Percentiles rank a stretch among this genome's conserved stretches.
Evolutionary conservation across 2,797 vertebrate species (phyloP).

Genomic region (Siniperca scherzeri): DNA sequence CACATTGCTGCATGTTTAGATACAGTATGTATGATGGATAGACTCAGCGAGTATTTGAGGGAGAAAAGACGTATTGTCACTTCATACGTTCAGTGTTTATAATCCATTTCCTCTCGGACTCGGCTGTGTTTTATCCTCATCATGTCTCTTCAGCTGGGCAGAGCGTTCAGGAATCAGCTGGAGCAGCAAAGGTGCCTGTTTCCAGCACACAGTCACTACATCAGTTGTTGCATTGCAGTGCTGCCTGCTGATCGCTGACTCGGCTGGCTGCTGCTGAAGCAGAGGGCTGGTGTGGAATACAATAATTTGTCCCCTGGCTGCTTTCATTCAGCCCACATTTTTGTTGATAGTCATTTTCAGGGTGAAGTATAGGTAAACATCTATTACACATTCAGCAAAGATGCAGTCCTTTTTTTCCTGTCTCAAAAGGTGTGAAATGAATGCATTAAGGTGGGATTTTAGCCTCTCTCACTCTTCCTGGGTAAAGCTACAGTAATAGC

Average conservation of each 20-base stretch:
- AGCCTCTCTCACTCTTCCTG: conserved; percentile 15
- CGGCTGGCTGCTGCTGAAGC: conserved; percentile 55
- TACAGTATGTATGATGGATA: conserved; percentile 12
- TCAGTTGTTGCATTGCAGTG: conserved; percentile 71
- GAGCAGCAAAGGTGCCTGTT: conserved; percentile 55
- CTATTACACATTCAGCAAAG: conserved; percentile 17
- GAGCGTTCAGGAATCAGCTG: conserved; percentile 53
- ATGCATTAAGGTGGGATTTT: conserved; percentile 9
- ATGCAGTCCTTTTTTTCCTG: not conserved
- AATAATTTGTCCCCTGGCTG: conserved; percentile 27
- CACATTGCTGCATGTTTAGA: conserved; percentile 15
- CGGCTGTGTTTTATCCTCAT: conserved; percentile 25
- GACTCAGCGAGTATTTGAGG: not conserved
- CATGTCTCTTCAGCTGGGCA: not conserved
- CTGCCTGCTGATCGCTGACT: conserved; percentile 75
- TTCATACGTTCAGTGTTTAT: conserved; percentile 5
- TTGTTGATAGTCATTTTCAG: conserved; percentile 46
- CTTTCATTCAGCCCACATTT: conserved; percentile 36
- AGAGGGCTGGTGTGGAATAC: conserved; percentile 46
- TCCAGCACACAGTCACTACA: conserved; percentile 59
- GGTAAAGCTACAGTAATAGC: conserved; percentile 28
- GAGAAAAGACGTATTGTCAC: not conserved
- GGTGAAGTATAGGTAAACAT: conserved; percentile 29
- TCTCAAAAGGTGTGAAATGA: conserved; percentile 27
- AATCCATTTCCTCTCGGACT: conserved; percentile 15